Evolutionary conservation across 1,140 invertebrate species (phyloP), one percentile per base, ranked within the genome.

Genomic region (Wasmannia auropunctata): DNA sequence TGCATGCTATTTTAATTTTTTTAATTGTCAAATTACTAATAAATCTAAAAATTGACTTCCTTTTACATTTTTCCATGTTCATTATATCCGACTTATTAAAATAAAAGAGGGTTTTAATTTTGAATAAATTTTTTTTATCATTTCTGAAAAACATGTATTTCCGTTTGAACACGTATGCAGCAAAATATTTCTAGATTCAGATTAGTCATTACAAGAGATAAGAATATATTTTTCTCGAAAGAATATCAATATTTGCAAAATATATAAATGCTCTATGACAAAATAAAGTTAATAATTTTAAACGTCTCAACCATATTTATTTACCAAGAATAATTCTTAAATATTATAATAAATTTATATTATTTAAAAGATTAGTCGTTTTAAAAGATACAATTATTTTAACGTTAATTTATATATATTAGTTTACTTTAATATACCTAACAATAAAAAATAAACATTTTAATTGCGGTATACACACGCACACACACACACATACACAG

Each of bases 361-460:
- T 11, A 67, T 11, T 63, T 51, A 22, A 54, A 54, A 51, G 19
- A 54, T 19, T 0, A 34, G 3, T 72, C 1, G 31, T 56, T 25
- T 16, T 22, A 22, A 74, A 74, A 56, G 56, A 37, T 56, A 19
- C 11, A 74, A 31, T 56, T n/a, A n/a, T n/a, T n/a, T n/a, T n/a
- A n/a, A n/a, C n/a, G n/a, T n/a, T n/a, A n/a, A n/a, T n/a, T n/a
- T n/a, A n/a, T n/a, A n/a, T n/a, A n/a, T n/a, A n/a, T n/a, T n/a
- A n/a, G n/a, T n/a, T 56, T 74, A 22, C 7, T 56, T 25, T 5
- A 31, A 25, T 6, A 54, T n/a, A 1, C n/a, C 0, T 10, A 25
- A 74, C 19, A 37, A 56, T 56, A 16, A 74, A 74, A 74, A 74
- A 56, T 37, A 56, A 72, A 74, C n/a, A 10, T 56, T 70, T 70